Evolutionary conservation across 2,888 invertebrate species (phyloP).

Genomic region (Spicauda simplicius): DNA sequence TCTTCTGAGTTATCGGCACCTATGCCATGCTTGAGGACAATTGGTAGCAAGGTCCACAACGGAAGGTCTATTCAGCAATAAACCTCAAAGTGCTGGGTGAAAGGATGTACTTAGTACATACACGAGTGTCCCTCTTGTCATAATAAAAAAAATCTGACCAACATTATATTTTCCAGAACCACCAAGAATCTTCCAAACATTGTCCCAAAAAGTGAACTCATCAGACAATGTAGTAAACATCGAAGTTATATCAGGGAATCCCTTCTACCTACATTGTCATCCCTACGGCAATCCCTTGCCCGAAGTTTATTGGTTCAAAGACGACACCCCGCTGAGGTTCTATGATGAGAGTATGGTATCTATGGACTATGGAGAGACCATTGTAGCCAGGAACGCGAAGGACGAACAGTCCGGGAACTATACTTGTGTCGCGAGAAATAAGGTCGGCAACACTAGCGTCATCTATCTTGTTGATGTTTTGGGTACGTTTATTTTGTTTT

Average conservation of each 20-base stretch:
- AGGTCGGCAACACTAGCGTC: conserved; percentile 75
- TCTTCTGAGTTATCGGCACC: no score
- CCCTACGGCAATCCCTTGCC: conserved; percentile 86
- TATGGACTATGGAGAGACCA: conserved; percentile 67
- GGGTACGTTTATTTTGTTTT: conserved; percentile 56
- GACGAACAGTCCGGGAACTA: conserved; percentile 80
- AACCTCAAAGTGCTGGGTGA: no score
- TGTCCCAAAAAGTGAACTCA: conserved; percentile 54
- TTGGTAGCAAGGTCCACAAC: no score
- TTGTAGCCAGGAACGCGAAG: conserved; percentile 58
- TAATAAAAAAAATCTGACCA: no score
- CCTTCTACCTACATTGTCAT: conserved; percentile 80
- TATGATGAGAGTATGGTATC: conserved; percentile 75
- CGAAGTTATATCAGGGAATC: conserved; percentile 72
- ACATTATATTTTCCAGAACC: conserved; percentile 61
- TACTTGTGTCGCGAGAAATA: conserved; percentile 85
- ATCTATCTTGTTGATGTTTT: conserved; percentile 75
- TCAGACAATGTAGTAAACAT: conserved; percentile 52
- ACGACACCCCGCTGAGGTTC: conserved; percentile 70
- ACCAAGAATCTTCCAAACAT: conserved; percentile 67
- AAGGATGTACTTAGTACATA: no score
- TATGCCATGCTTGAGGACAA: no score
- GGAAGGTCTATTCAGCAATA: no score
- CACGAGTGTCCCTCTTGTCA: no score
- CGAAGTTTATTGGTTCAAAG: conserved; percentile 86